Conservation (phyloP, 2,797 vertebrate species). For the Salmo trutta region DNA sequence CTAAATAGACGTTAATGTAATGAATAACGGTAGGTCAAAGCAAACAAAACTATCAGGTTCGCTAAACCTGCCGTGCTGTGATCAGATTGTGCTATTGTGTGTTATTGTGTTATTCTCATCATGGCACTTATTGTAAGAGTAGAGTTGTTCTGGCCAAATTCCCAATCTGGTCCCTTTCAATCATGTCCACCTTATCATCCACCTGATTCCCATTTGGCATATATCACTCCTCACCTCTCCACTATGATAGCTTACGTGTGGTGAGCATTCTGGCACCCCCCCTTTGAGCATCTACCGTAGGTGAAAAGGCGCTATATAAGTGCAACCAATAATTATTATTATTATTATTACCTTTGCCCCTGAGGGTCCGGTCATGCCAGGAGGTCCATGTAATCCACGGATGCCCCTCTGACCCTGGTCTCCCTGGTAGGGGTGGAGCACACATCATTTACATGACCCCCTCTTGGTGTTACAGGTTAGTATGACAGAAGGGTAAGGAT, state of each 20-base stretch:
- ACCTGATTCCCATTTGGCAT: too few relatives aligned
- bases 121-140: conserved; percentile 73
- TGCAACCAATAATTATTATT: too few relatives aligned
- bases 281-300: too few relatives aligned
- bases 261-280: conserved; percentile 20
- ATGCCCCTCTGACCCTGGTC: conserved; percentile 88
- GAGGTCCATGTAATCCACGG: conserved; percentile 85
- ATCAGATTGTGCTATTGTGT: not conserved
- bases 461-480: not conserved
- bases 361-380: conserved; percentile 81
- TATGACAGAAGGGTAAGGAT: not conserved
- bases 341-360: conserved; percentile 81
- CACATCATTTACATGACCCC: not conserved
- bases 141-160: too few relatives aligned
- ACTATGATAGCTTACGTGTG: conserved; percentile 83
- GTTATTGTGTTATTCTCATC: conserved; percentile 59
- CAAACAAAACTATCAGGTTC: not conserved
- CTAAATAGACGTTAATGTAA: not conserved
- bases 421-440: conserved; percentile 70
- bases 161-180: too few relatives aligned
- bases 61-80: not conserved
- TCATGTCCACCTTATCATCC: too few relatives aligned
- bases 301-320: too few relatives aligned
- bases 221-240: conserved; percentile 72
- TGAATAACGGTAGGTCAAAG: not conserved